These are phyloP conservation scores for Taeniopygia guttata DNA, from an alignment of 2,797 vertebrate genomes.

Conservation along the genomic window DNA sequence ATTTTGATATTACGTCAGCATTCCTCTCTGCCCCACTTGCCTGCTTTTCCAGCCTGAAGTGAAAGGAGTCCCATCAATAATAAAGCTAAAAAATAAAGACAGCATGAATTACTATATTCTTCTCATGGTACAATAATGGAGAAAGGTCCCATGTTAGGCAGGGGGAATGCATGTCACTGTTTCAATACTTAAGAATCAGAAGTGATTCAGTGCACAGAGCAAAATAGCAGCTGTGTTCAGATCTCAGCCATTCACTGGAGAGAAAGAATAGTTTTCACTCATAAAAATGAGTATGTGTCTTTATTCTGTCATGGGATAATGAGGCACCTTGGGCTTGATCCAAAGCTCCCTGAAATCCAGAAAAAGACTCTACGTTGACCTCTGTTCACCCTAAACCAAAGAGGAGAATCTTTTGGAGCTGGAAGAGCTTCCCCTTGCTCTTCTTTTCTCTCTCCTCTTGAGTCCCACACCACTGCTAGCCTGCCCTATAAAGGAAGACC, in stretches of 20 bases:
- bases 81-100: slow-evolving; percentile 11
- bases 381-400: slow-evolving; percentile 26
- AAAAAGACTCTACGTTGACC: neutral
- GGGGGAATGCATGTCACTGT: slow-evolving; percentile 48
- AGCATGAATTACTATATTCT: slow-evolving; percentile 57
- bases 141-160: slow-evolving; percentile 39
- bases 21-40: neutral
- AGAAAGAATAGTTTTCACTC: slow-evolving; percentile 58
- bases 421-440: neutral
- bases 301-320: slow-evolving; percentile 62
- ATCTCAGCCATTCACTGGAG: slow-evolving; percentile 53
- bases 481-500: neutral
- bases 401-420: neutral
- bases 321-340: slow-evolving; percentile 62
- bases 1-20: neutral
- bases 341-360: slow-evolving; percentile 41
- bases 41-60: neutral
- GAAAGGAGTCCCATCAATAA: slow-evolving; percentile 21
- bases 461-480: neutral
- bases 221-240: slow-evolving; percentile 69
- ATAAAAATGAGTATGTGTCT: slow-evolving; percentile 46
- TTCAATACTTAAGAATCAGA: slow-evolving; percentile 55
- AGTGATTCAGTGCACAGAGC: slow-evolving; percentile 57
- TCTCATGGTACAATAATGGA: slow-evolving; percentile 56
- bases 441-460: neutral